phyloP scores from a whole-genome alignment of 2,888 invertebrate species.

The Ethmia dodecea region DNA sequence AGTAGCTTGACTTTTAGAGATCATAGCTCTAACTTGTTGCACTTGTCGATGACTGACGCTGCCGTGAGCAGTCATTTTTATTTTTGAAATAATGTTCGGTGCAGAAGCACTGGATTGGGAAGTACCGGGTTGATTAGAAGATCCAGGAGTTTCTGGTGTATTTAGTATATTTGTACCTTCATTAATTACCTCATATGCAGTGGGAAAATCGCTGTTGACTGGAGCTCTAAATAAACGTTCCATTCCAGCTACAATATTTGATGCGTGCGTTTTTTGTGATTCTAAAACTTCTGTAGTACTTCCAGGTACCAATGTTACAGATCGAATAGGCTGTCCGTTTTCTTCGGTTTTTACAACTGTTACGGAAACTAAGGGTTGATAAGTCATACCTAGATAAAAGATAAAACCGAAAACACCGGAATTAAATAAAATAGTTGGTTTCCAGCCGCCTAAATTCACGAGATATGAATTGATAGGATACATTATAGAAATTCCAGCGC shows the following conservation, averaged over 20 bases:
- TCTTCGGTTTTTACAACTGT: slow-evolving; percentile 47
- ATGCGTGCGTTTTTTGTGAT: slow-evolving; percentile 26
- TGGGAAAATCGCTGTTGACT: slow-evolving; percentile 35
- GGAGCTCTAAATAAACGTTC: slow-evolving; percentile 37
- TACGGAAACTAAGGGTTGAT: slow-evolving; percentile 50
- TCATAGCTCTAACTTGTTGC: slow-evolving; percentile 53
- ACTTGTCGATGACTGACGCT: slow-evolving; percentile 49
- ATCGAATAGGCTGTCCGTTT: slow-evolving; percentile 41
- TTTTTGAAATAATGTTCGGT: slow-evolving; percentile 36
- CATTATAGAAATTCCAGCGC: slow-evolving; percentile 53
- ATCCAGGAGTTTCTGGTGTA: neutral
- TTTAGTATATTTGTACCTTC: neutral
- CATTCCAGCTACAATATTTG: slow-evolving; percentile 36
- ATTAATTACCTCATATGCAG: slow-evolving; percentile 22
- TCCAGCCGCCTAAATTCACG: slow-evolving; percentile 52
- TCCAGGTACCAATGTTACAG: slow-evolving; percentile 58
- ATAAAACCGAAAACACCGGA: slow-evolving; percentile 48
- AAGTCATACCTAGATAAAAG: slow-evolving; percentile 55
- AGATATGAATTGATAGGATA: slow-evolving; percentile 48
- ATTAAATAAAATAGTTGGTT: slow-evolving; percentile 48
- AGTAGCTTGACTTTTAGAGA: slow-evolving; percentile 40
- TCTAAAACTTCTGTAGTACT: slow-evolving; percentile 25
- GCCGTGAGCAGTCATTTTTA: slow-evolving; percentile 46
- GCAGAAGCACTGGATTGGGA: slow-evolving; percentile 30
- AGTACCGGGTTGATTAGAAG: neutral